Conservation (phyloP, 2,797 vertebrate genomes). For the Australoheros facetus region DNA sequence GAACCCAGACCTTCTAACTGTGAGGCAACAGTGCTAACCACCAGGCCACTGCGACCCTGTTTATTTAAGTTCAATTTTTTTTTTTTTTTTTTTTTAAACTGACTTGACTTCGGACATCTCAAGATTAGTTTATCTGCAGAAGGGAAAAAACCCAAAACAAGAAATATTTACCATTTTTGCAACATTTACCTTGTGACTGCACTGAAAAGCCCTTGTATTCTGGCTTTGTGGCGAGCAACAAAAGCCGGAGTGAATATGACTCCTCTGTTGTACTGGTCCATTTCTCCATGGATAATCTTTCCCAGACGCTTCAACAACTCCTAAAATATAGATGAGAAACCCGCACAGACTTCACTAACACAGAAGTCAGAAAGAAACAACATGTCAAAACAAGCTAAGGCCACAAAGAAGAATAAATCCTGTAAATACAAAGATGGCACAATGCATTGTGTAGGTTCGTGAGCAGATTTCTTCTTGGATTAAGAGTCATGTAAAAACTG, state of each 20-base stretch:
- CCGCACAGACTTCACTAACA: neutral
- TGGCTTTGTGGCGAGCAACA: constrained; percentile 90
- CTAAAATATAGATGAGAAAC: constrained; percentile 61
- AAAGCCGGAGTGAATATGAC: constrained; percentile 94
- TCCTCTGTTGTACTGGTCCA: constrained; percentile 91
- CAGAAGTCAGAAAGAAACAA: neutral
- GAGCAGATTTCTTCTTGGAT: neutral
- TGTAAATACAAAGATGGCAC: neutral
- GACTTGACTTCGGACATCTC: neutral
- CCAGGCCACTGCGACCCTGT: no score
- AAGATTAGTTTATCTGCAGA: neutral
- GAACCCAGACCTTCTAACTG: no score
- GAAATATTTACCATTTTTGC: neutral
- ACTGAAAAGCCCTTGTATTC: constrained; percentile 92
- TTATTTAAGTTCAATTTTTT: neutral
- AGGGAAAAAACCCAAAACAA: neutral
- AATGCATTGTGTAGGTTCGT: no score
- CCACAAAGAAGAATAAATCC: neutral
- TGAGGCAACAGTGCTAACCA: no score
- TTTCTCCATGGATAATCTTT: constrained; percentile 88
- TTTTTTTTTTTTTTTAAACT: neutral
- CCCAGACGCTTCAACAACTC: constrained; percentile 87
- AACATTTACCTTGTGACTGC: constrained; percentile 87
- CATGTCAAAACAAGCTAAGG: neutral
- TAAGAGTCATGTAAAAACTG: neutral